These are phyloP conservation scores for Vanessa tameamea DNA, from an alignment of 1,140 invertebrate species.

Conservation along the genomic window DNA sequence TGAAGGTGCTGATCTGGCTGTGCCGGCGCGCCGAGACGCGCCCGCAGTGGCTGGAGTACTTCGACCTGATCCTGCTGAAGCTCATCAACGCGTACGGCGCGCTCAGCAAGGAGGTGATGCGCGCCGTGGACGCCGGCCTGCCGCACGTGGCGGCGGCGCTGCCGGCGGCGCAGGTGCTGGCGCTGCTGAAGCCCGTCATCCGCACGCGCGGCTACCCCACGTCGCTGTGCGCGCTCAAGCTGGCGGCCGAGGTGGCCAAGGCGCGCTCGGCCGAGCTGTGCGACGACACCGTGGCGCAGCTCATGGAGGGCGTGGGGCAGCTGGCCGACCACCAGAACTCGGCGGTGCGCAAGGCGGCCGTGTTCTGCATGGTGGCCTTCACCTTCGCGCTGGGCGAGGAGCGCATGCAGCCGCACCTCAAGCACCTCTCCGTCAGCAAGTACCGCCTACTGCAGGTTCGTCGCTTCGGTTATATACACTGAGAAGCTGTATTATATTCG, in stretches of 20 bases:
- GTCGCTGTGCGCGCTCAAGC: slow-evolving; percentile 95
- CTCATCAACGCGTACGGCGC: slow-evolving; percentile 92
- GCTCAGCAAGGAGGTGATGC: slow-evolving; percentile 86
- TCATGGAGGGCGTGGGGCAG: slow-evolving; percentile 92
- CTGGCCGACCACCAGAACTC: slow-evolving; percentile 94
- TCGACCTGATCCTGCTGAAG: slow-evolving; percentile 93
- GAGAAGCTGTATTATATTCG: too few relatives aligned
- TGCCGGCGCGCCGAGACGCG: slow-evolving; percentile 88
- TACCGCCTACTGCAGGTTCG: slow-evolving; percentile 76
- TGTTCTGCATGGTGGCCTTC: slow-evolving; percentile 97
- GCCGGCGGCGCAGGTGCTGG: slow-evolving; percentile 81
- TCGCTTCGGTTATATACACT: not conserved
- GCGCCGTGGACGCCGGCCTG: slow-evolving; percentile 81
- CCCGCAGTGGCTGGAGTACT: slow-evolving; percentile 90
- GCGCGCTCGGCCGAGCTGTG: slow-evolving; percentile 85
- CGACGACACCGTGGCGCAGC: slow-evolving; percentile 86
- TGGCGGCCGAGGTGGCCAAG: slow-evolving; percentile 92
- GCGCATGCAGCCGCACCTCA: slow-evolving; percentile 88
- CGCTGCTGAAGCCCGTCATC: slow-evolving; percentile 88
- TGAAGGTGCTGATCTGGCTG: slow-evolving; percentile 90
- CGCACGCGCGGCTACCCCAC: slow-evolving; percentile 91
- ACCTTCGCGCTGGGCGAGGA: slow-evolving; percentile 93
- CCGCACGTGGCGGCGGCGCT: slow-evolving; percentile 87
- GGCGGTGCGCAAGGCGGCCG: slow-evolving; percentile 94
- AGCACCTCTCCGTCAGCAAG: slow-evolving; percentile 91